Percentiles rank a stretch among this genome's conserved stretches.
These are phyloP conservation scores for Bemisia tabaci DNA, from an alignment of 1,140 invertebrate species.

Conservation along the genomic window DNA sequence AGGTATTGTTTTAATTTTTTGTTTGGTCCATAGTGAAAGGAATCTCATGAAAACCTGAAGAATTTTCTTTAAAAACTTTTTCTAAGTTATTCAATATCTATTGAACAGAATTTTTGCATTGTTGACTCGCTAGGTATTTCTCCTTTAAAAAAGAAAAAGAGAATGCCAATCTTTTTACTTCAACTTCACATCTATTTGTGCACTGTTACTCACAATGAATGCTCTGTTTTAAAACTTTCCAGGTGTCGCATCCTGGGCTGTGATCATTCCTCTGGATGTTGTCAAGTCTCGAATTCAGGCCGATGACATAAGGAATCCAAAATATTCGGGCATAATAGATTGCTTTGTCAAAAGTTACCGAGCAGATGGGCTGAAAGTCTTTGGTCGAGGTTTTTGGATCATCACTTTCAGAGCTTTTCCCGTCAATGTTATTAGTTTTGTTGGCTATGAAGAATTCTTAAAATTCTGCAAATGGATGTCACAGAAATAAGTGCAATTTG, in stretches of 20 bases:
- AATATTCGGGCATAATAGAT: slow-evolving; percentile 37
- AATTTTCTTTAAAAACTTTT: too few relatives aligned
- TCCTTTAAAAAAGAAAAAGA: too few relatives aligned
- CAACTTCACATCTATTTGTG: too few relatives aligned
- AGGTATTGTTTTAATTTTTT: too few relatives aligned
- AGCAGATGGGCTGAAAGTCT: slow-evolving; percentile 36
- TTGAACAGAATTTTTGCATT: too few relatives aligned
- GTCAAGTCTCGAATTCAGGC: slow-evolving; percentile 61
- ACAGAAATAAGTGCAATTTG: background rate
- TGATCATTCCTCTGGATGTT: slow-evolving; percentile 56
- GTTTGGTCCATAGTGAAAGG: too few relatives aligned
- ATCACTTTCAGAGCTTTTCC: slow-evolving; percentile 47
- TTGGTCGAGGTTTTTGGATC: slow-evolving; percentile 43
- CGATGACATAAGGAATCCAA: slow-evolving; percentile 37
- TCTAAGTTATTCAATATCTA: too few relatives aligned
- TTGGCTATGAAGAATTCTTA: slow-evolving; percentile 40
- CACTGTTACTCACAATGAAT: too few relatives aligned
- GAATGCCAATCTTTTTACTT: too few relatives aligned
- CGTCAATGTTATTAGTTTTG: slow-evolving; percentile 52
- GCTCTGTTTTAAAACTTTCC: too few relatives aligned
- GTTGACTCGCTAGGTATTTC: too few relatives aligned
- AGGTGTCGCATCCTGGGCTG: slow-evolving; percentile 53
- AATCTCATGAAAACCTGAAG: too few relatives aligned
- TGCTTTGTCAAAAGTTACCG: slow-evolving; percentile 36
- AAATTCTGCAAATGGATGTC: slow-evolving; percentile 1